A percentile compares a stretch with the other conserved stretches of the same genome.
These are phyloP conservation scores for Aphodius granarius DNA, from an alignment of 2,888 invertebrate genomes.

Conservation along the genomic window DNA sequence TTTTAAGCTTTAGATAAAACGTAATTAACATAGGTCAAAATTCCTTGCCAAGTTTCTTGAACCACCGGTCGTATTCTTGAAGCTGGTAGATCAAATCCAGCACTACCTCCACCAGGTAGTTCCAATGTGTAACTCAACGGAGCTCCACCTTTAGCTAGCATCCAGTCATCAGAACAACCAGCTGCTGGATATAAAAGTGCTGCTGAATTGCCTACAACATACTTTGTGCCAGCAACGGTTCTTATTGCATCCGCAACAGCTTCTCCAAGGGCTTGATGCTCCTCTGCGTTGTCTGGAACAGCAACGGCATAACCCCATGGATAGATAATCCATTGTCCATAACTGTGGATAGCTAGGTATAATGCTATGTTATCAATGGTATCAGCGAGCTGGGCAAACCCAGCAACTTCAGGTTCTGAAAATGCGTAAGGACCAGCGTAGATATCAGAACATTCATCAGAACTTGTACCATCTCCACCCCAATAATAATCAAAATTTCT, in stretches of 20 bases:
- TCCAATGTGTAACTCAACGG: conserved; percentile 66
- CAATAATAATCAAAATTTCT: conserved; percentile 66
- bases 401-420: conserved; percentile 60
- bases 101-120: conserved; percentile 59
- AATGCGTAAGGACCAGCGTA: conserved; percentile 55
- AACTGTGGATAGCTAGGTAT: conserved; percentile 75
- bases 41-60: conserved; percentile 63
- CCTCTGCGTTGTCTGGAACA: conserved; percentile 55
- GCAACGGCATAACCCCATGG: conserved; percentile 66
- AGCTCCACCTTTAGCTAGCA: conserved; percentile 59
- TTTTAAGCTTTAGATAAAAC: conserved; percentile 29
- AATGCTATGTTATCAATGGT: conserved; percentile 57
- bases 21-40: conserved; percentile 56
- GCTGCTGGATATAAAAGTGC: conserved; percentile 56
- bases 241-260: conserved; percentile 53
- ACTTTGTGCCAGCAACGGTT: conserved; percentile 40
- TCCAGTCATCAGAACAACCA: conserved; percentile 70
- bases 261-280: conserved; percentile 53
- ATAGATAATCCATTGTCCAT: conserved; percentile 69
- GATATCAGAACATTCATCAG: conserved; percentile 51
- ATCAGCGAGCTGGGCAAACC: conserved; percentile 64
- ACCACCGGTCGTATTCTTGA: conserved; percentile 59
- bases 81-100: conserved; percentile 62
- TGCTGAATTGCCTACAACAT: conserved; percentile 54
- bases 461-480: conserved; percentile 56